These are phyloP conservation scores for Capitella teleta DNA, from an alignment of 1,140 invertebrate genomes.

Conservation along the genomic window DNA sequence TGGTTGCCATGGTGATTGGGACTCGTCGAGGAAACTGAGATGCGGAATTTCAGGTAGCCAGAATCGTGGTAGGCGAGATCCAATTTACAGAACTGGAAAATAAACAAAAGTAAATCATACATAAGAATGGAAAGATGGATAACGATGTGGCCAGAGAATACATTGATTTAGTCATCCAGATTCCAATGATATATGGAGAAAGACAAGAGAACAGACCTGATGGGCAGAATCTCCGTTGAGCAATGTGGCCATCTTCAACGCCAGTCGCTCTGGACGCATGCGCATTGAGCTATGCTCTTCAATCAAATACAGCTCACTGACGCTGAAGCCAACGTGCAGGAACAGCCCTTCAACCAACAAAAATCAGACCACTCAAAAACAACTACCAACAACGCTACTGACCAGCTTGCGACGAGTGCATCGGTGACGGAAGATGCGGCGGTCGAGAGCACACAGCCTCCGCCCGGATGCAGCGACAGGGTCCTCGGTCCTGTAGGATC, in stretches of 20 bases:
- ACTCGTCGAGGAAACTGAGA: no score
- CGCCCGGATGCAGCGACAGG: constrained; percentile 8
- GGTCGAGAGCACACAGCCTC: constrained; percentile 11
- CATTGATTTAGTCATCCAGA: no score
- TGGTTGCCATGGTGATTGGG: no score
- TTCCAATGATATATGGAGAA: no score
- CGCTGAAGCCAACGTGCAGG: constrained; percentile 11
- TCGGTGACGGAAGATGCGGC: neutral
- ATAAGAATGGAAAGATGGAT: no score
- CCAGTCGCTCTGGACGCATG: neutral
- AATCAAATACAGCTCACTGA: constrained; percentile 1
- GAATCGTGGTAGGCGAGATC: no score
- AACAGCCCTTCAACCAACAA: constrained; percentile 3
- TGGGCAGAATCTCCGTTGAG: constrained; percentile 7
- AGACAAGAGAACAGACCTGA: constrained; percentile 4
- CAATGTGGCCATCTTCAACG: constrained; percentile 4
- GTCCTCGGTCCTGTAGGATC: constrained; percentile 2
- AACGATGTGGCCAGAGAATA: no score
- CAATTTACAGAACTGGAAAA: no score
- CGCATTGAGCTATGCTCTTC: neutral
- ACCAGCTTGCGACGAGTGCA: neutral
- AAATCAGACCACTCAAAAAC: neutral
- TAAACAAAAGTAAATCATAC: no score
- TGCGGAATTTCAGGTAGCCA: no score
- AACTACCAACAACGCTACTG: neutral